A percentile compares a stretch with the other conserved stretches of the same genome.
phyloP scores from a whole-genome alignment of 2,113 vertebrate species.

The Sardina pilchardus region DNA sequence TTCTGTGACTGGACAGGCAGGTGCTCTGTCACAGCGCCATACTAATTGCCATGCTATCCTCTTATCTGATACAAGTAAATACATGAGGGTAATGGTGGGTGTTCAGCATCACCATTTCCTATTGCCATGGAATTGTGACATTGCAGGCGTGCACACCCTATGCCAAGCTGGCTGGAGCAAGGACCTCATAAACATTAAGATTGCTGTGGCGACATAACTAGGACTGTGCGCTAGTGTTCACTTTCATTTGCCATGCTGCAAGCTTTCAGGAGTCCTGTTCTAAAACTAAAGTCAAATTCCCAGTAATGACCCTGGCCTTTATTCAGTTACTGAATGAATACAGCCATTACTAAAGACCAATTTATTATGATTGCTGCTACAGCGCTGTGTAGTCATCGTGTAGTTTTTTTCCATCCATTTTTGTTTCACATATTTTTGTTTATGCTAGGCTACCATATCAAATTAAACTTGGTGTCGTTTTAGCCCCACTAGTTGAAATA shows the following conservation, averaged over 20 bases:
- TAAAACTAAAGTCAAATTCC: not conserved
- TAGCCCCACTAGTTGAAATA: too few species aligned
- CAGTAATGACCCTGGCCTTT: not conserved
- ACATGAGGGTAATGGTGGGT: constrained; percentile 26
- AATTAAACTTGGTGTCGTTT: too few species aligned
- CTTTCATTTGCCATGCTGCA: constrained; percentile 31
- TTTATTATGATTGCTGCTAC: not conserved
- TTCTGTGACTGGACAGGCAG: constrained; percentile 36
- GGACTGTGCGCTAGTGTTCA: constrained; percentile 52
- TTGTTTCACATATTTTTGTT: too few species aligned
- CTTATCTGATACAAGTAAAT: constrained; percentile 39
- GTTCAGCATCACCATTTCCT: constrained; percentile 55
- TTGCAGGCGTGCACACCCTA: constrained; percentile 33
- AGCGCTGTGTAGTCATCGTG: too few species aligned
- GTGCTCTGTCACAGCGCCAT: constrained; percentile 33
- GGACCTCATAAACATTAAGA: constrained; percentile 63
- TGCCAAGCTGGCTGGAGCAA: constrained; percentile 49
- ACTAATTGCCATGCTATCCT: constrained; percentile 28
- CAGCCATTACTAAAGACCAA: not conserved
- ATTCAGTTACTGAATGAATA: not conserved
- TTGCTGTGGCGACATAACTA: constrained; percentile 55
- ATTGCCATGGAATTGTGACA: constrained; percentile 40
- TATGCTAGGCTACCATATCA: too few species aligned
- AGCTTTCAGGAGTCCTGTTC: not conserved
- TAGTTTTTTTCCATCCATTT: too few species aligned